Evolutionary conservation across 2,888 invertebrate genomes (phyloP), one percentile per base, ranked within the genome.

Genomic region (Synergus japonicus): DNA sequence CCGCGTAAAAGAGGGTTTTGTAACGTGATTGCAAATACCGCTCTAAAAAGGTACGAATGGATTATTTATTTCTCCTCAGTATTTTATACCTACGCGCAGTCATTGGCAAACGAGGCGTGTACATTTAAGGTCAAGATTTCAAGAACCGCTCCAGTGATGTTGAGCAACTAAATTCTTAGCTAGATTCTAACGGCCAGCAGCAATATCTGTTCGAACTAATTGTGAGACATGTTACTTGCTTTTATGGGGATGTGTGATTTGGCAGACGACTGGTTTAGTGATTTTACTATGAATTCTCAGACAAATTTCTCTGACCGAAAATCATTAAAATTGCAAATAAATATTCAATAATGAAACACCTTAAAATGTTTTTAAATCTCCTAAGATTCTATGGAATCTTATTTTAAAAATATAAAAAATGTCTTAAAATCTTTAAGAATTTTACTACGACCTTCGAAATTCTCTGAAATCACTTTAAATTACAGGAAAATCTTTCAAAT

Each of bases 81-180:
- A 60, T 60, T 60, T 60, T 60, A 29, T 60, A 60, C 60, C 60
- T 60, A 60, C 60, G 60, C 60, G 13, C 13, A 60, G 12, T 60
- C 60, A 60, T 60, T 60, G 60, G 60, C 22, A 22, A 60, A 60
- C 60, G 60, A 77, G 63, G 41, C 63, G 63, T 41, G n/a, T 77
- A 83, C 87, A 84, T 88, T 87, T 87, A 87, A 85, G 87, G 86
- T 84, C 85, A 83, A 86, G 83, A 88, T 85, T 87, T 86, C 84
- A 84, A 88, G 82, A 84, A 84, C 81, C 76, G 78, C 83, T 83
- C 67, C 76, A 79, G 79, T 77, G 29, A 29, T 29, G 80, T 87
- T 85, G 85, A 83, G 87, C 86, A 88, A 88, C 73, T 79, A 80
- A 84, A 87, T 87, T 87, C 86, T 84, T 80, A 82, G 77, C 83